These are phyloP conservation scores for Siniperca chuatsi DNA, from an alignment of 2,113 vertebrate species.

Conservation along the genomic window DNA sequence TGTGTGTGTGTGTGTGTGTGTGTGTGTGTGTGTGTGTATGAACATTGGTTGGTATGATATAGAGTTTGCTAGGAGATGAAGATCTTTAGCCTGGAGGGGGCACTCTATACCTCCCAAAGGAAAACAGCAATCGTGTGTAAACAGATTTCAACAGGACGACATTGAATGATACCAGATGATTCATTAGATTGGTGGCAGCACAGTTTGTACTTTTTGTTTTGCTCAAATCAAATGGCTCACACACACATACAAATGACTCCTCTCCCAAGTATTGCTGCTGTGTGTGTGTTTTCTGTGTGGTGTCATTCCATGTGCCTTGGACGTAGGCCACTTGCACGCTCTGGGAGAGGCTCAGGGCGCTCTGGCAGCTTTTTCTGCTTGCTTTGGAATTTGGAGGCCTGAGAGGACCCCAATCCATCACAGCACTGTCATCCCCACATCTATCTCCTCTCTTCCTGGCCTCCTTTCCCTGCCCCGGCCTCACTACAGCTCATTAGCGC, in stretches of 20 bases:
- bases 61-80: slow-evolving; percentile 52
- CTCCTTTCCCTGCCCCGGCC: slow-evolving; percentile 59
- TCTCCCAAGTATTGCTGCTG: slow-evolving; percentile 5
- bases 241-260: slow-evolving; percentile 3
- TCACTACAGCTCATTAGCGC: slow-evolving; percentile 85
- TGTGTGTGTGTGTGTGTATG: background rate
- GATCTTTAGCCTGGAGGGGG: slow-evolving; percentile 69
- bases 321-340: slow-evolving; percentile 71
- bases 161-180: slow-evolving; percentile 45
- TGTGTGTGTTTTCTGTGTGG: slow-evolving; percentile 51
- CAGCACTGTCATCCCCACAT: slow-evolving; percentile 76
- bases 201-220: slow-evolving; percentile 57
- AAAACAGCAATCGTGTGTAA: slow-evolving; percentile 46
- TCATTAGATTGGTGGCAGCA: slow-evolving; percentile 30
- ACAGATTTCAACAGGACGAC: slow-evolving; percentile 49
- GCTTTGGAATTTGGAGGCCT: slow-evolving; percentile 84
- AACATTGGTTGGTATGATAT: slow-evolving; percentile 21
- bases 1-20: slow-evolving; percentile 26
- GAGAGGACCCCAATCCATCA: slow-evolving; percentile 84
- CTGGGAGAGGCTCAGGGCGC: slow-evolving; percentile 72
- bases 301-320: slow-evolving; percentile 70
- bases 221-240: slow-evolving; percentile 23
- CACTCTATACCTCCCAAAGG: slow-evolving; percentile 52
- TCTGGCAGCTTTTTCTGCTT: slow-evolving; percentile 81
- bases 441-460: slow-evolving; percentile 49